Percentiles rank a stretch among this genome's conserved stretches.
Evolutionary conservation across 2,797 vertebrate species (phyloP).

Genomic region (Sebastes vulpes): DNA sequence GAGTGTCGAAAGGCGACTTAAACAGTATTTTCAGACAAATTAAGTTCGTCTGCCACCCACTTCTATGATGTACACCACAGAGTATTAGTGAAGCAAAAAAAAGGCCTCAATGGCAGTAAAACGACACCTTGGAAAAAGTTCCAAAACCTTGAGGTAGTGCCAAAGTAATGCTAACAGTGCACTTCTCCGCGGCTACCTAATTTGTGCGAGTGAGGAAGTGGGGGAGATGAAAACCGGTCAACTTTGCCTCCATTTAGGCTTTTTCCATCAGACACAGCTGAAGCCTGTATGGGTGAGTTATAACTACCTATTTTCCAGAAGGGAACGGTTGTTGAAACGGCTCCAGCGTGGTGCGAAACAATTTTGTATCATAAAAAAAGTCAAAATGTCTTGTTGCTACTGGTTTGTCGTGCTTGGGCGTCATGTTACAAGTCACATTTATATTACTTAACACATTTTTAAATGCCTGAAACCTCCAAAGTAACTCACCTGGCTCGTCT

Average conservation of each 20-base stretch:
- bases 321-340: conserved; percentile 34
- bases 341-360: conserved; percentile 28
- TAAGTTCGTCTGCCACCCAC: conserved; percentile 6
- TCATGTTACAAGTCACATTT: conserved; percentile 23
- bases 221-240: conserved; percentile 43
- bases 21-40: conserved; percentile 11
- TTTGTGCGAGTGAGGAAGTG: conserved; percentile 52
- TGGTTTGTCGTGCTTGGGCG: background rate
- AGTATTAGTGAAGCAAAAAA: conserved; percentile 2
- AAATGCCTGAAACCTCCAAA: conserved; percentile 6
- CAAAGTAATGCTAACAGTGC: conserved; percentile 60
- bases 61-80: conserved; percentile 14
- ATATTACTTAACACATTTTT: conserved; percentile 30
- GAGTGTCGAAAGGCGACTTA: conserved; percentile 13
- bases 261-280: conserved; percentile 68
- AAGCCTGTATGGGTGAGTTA: conserved; percentile 38
- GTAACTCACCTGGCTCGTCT: conserved; percentile 5
- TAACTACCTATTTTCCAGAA: conserved; percentile 41
- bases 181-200: conserved; percentile 39
- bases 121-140: conserved; percentile 57
- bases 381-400: conserved; percentile 11
- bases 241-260: conserved; percentile 45
- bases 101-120: conserved; percentile 51
- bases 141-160: conserved; percentile 40
- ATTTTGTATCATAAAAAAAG: background rate